Conservation (phyloP, 2,888 invertebrate species). For the Lagria hirta region DNA sequence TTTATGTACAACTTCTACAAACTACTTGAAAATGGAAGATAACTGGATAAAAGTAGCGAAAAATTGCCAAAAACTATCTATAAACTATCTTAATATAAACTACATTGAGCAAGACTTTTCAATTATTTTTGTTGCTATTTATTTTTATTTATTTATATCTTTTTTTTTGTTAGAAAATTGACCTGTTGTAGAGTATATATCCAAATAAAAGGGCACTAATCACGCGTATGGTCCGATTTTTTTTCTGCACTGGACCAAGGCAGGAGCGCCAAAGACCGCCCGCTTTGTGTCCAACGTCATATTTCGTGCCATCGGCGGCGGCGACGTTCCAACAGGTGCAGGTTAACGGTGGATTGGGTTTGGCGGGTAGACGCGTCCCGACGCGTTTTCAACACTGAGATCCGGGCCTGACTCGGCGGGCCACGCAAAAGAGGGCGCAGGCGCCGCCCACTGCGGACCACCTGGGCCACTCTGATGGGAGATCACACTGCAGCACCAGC, state of each 20-base stretch:
- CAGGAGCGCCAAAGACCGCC: slow-evolving; percentile 25
- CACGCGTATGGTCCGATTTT: slow-evolving; percentile 26
- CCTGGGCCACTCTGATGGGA: slow-evolving; percentile 43
- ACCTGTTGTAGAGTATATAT: slow-evolving; percentile 27
- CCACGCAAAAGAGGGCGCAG: slow-evolving; percentile 40
- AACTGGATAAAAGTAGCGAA: slow-evolving; percentile 36
- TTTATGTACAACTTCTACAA: slow-evolving; percentile 32
- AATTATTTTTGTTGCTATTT: too few species aligned
- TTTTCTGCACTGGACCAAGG: slow-evolving; percentile 29
- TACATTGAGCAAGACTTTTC: slow-evolving; percentile 45
- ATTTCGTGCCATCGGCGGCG: slow-evolving; percentile 31
- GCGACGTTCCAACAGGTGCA: slow-evolving; percentile 40
- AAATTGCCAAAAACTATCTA: slow-evolving; percentile 34
- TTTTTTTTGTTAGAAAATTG: slow-evolving; percentile 33
- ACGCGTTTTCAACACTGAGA: slow-evolving; percentile 41
- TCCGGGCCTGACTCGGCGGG: slow-evolving; percentile 38
- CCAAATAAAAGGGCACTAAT: slow-evolving; percentile 34
- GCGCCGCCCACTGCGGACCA: slow-evolving; percentile 51
- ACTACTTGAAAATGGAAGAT: slow-evolving; percentile 42
- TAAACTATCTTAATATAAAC: slow-evolving; percentile 32
- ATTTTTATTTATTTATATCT: too few species aligned
- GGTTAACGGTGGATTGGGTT: slow-evolving; percentile 27
- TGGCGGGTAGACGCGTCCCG: slow-evolving; percentile 36
- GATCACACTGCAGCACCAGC: slow-evolving; percentile 37
- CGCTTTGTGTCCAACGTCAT: slow-evolving; percentile 24